These are phyloP conservation scores for Podarcis cretensis DNA, from an alignment of 2,113 vertebrate genomes.

Conservation along the genomic window DNA sequence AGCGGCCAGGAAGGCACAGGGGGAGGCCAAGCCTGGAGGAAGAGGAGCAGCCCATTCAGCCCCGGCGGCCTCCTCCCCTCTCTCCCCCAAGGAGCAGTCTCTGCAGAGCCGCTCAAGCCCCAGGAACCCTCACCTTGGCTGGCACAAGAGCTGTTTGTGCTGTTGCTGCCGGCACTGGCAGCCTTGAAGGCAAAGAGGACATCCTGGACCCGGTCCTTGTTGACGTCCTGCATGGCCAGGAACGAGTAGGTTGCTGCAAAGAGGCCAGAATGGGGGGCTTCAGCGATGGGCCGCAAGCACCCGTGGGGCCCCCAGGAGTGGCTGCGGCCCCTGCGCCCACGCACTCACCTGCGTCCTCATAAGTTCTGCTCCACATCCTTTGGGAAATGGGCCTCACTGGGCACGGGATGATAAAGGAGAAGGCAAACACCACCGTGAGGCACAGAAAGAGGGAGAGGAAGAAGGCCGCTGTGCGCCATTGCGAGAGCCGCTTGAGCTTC, in stretches of 20 bases:
- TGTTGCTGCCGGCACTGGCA: conserved; percentile 34
- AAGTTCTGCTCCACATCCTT: conserved; percentile 77
- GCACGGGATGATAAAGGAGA: conserved; percentile 94
- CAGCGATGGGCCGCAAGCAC: neutral
- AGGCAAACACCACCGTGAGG: conserved; percentile 88
- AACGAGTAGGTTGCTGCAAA: conserved; percentile 85
- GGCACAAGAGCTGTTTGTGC: conserved; percentile 77
- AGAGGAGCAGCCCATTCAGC: neutral
- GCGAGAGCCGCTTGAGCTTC: conserved; percentile 75
- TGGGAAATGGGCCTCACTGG: conserved; percentile 84
- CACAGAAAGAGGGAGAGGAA: conserved; percentile 89
- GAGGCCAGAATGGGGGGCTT: neutral
- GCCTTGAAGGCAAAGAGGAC: conserved; percentile 84
- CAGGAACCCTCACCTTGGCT: conserved; percentile 75
- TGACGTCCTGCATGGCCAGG: conserved; percentile 79
- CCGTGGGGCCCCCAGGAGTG: neutral
- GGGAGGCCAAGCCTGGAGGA: conserved; percentile 79
- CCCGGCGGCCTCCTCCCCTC: fast-evolving
- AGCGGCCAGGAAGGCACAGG: conserved; percentile 82
- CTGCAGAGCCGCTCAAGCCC: neutral
- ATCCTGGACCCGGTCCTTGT: conserved; percentile 86
- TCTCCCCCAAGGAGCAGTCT: neutral
- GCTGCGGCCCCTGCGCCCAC: no score
- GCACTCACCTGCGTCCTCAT: conserved; percentile 78
- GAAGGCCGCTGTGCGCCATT: conserved; percentile 86